Evolutionary conservation across 2,888 invertebrate genomes (phyloP).

Genomic region (Calephelis perditalis): DNA sequence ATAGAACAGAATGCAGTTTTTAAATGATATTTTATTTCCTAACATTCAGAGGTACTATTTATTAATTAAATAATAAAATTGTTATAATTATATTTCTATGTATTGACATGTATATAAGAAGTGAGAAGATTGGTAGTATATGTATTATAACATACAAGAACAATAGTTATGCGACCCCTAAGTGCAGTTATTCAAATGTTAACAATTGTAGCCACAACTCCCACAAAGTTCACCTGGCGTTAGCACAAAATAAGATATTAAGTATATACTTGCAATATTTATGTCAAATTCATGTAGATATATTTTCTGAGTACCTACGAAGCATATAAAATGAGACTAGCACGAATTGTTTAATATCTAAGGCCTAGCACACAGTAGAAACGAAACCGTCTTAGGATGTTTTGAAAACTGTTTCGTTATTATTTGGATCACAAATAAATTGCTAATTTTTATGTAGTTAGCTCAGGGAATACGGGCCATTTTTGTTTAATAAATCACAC

Average conservation of each 20-base stretch:
- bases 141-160: conserved; percentile 49
- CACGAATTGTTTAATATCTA: conserved; percentile 64
- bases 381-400: conserved; percentile 8
- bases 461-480: no score
- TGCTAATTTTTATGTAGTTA: no score
- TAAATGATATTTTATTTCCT: conserved; percentile 75
- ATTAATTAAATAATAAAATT: conserved; percentile 77
- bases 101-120: conserved; percentile 73
- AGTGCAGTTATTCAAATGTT: conserved; percentile 80
- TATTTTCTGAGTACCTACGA: conserved; percentile 52
- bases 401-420: background rate
- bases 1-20: conserved; percentile 70
- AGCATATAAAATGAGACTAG: conserved; percentile 64
- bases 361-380: conserved; percentile 17
- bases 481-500: background rate
- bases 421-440: background rate
- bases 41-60: conserved; percentile 80
- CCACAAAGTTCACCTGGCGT: conserved; percentile 66
- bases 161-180: conserved; percentile 57
- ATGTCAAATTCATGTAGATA: conserved; percentile 38
- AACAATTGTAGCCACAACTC: conserved; percentile 69
- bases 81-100: conserved; percentile 81
- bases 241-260: conserved; percentile 56
- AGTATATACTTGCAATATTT: conserved; percentile 29
- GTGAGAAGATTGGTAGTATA: conserved; percentile 53